Percentiles rank a stretch among this genome's conserved stretches.
Conservation (phyloP, 2,113 vertebrate species). For the Phrynosoma blainvillii region DNA sequence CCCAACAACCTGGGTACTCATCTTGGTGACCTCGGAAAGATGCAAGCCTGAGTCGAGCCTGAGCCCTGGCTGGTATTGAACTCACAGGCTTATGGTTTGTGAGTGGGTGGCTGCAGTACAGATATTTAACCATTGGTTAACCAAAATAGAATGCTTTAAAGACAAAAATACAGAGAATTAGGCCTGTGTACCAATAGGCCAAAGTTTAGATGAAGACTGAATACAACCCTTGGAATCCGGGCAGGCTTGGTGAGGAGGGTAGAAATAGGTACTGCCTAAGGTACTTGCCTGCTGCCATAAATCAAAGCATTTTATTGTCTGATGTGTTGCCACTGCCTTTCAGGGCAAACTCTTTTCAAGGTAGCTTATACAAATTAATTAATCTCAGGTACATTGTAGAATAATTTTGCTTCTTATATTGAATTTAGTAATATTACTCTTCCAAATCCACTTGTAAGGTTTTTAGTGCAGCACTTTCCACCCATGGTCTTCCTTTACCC, state of each 20-base stretch:
- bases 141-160: neutral
- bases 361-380: neutral
- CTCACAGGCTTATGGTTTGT: neutral
- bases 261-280: neutral
- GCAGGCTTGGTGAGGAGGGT: neutral
- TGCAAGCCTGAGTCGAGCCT: too few species aligned
- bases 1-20: too few species aligned
- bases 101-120: too few species aligned
- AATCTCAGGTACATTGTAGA: neutral
- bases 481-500: neutral
- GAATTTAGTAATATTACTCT: neutral
- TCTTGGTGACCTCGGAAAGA: too few species aligned
- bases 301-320: neutral
- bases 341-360: neutral
- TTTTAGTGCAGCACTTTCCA: neutral
- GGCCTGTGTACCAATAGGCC: too few species aligned
- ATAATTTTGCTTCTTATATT: neutral
- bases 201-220: neutral
- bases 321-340: neutral
- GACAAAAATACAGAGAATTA: too few species aligned
- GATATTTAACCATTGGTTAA: too few species aligned
- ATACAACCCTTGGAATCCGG: neutral
- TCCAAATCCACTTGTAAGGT: neutral
- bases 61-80: too few species aligned
- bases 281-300: neutral